Conservation (phyloP, 2,113 vertebrate genomes). For the Marmota monax region DNA sequence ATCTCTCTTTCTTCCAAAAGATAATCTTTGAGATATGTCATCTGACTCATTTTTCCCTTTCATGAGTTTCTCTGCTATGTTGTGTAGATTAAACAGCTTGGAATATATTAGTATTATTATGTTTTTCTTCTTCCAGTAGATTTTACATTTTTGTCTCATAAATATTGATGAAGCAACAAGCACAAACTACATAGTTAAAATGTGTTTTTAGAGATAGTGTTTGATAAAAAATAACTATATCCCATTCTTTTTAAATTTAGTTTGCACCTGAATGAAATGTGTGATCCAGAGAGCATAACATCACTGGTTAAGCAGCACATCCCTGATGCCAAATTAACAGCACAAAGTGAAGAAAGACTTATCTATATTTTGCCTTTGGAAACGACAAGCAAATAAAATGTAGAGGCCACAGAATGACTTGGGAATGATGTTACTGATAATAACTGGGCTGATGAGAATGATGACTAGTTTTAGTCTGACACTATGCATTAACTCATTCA, state of each 20-base stretch:
- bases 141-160: neutral
- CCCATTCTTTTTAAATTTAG: slow-evolving; percentile 80
- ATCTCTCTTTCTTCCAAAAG: neutral
- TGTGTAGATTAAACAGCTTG: neutral
- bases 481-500: neutral
- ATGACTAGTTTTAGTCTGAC: neutral
- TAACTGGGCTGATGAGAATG: neutral
- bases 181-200: neutral
- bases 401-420: neutral
- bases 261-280: slow-evolving; percentile 89
- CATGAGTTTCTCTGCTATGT: neutral
- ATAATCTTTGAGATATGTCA: neutral
- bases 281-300: slow-evolving; percentile 85
- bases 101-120: neutral
- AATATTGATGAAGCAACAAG: neutral
- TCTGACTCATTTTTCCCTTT: neutral
- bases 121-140: neutral
- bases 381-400: slow-evolving; percentile 85
- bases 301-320: slow-evolving; percentile 89
- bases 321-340: slow-evolving; percentile 88
- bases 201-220: neutral
- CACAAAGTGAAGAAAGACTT: slow-evolving; percentile 89
- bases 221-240: slow-evolving; percentile 44
- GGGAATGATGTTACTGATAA: neutral
- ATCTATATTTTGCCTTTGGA: slow-evolving; percentile 92